Percentiles rank a stretch among this genome's conserved stretches.
phyloP scores from a whole-genome alignment of 1,140 invertebrate genomes.

The Drosophila subobscura region DNA sequence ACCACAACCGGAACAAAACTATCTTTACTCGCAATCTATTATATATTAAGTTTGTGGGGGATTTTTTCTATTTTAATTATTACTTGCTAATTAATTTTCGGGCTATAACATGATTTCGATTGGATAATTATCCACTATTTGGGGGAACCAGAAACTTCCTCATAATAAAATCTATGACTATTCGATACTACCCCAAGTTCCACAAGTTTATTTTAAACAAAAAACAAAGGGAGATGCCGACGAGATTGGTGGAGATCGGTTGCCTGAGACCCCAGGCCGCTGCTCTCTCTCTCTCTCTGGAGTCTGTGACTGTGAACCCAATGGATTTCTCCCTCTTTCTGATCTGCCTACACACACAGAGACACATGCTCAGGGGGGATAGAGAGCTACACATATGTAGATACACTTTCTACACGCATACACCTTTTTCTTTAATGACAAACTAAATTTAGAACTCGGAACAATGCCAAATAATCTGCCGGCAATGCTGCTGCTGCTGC shows the following conservation, averaged over 20 bases:
- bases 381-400: slow-evolving; percentile 21
- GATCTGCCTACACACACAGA: slow-evolving; percentile 35
- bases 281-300: slow-evolving; percentile 14
- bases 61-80: too few relatives aligned
- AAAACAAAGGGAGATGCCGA: slow-evolving; percentile 19
- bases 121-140: neutral
- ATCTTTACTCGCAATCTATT: too few relatives aligned
- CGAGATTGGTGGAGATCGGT: slow-evolving; percentile 27
- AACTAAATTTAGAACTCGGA: slow-evolving; percentile 82
- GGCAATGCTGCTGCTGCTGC: slow-evolving; percentile 57
- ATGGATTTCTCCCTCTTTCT: slow-evolving; percentile 41
- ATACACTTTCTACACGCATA: slow-evolving; percentile 38
- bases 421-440: slow-evolving; percentile 78
- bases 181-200: slow-evolving; percentile 16
- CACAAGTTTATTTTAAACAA: neutral
- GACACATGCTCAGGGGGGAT: slow-evolving; percentile 12
- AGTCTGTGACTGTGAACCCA: slow-evolving; percentile 34
- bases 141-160: neutral
- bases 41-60: too few relatives aligned
- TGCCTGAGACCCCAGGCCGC: slow-evolving; percentile 1
- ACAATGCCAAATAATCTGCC: slow-evolving; percentile 82
- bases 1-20: too few relatives aligned
- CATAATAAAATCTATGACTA: neutral
- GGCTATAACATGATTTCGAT: neutral
- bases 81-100: too few relatives aligned